Conservation (phyloP, 1,140 invertebrate genomes). For the Heliothis virescens region DNA sequence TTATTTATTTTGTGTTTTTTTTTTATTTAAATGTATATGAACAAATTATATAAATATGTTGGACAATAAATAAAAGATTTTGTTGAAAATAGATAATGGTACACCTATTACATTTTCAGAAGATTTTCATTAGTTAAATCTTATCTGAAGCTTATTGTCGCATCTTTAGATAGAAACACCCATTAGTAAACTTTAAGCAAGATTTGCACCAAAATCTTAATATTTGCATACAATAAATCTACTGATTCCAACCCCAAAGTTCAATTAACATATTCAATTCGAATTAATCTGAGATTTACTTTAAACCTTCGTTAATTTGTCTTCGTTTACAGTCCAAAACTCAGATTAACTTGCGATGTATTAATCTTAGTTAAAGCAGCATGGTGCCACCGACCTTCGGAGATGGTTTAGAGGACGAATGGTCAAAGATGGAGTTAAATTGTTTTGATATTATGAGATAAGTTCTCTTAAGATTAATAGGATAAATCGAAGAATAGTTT, state of each 20-base stretch:
- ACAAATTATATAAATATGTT: too few relatives aligned
- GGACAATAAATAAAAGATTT: too few relatives aligned
- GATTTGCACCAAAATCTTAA: too few relatives aligned
- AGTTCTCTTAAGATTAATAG: constrained; percentile 5
- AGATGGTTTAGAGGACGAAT: constrained; percentile 8
- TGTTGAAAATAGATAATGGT: too few relatives aligned
- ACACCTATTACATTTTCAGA: too few relatives aligned
- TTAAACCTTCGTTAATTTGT: constrained; percentile 42
- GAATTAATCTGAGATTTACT: background rate
- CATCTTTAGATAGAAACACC: too few relatives aligned
- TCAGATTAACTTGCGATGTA: constrained; percentile 33
- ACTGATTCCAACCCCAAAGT: background rate
- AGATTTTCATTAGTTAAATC: too few relatives aligned
- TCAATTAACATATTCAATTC: constrained; percentile 26
- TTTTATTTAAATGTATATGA: too few relatives aligned
- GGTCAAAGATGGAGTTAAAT: constrained; percentile 26
- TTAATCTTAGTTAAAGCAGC: constrained; percentile 23
- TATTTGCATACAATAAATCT: background rate
- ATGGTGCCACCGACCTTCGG: constrained; percentile 16
- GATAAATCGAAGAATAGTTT: background rate
- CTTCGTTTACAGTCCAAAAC: constrained; percentile 32
- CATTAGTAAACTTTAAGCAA: too few relatives aligned
- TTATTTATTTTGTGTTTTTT: too few relatives aligned
- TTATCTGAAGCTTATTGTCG: too few relatives aligned
- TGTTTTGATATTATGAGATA: background rate